These are phyloP conservation scores for Columba livia DNA, from an alignment of 2,113 vertebrate species.

Conservation along the genomic window DNA sequence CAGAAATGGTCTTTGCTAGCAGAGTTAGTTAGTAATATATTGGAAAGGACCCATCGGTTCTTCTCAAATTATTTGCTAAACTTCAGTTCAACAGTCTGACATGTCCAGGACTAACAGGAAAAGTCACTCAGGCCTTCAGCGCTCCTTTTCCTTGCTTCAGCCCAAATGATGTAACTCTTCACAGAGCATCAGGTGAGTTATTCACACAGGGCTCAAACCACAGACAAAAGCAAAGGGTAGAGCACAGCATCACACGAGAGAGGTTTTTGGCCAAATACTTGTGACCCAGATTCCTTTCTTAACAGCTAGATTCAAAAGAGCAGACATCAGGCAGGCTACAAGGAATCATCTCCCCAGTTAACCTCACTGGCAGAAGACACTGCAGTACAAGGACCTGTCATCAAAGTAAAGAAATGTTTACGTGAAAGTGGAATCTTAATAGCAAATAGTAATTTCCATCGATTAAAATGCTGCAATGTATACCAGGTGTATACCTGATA, in stretches of 20 bases:
- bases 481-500: not conserved
- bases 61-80: not conserved
- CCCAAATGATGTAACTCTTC: not conserved
- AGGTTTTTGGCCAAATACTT: not conserved
- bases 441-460: slow-evolving; percentile 32
- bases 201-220: not conserved
- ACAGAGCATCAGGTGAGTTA: not conserved
- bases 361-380: not conserved
- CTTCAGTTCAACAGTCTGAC: not conserved
- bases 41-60: not conserved
- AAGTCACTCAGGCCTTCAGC: not conserved
- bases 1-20: not conserved
- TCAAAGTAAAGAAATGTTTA: slow-evolving; percentile 18
- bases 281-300: not conserved
- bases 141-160: not conserved
- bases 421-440: not conserved
- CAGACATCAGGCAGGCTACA: not conserved
- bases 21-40: not conserved
- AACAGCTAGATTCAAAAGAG: slow-evolving; percentile 11
- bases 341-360: not conserved
- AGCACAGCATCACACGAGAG: not conserved
- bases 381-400: not conserved
- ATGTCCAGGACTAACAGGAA: not conserved
- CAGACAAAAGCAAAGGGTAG: not conserved
- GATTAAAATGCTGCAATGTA: not conserved